Evolutionary conservation across 2,113 vertebrate genomes (phyloP), one percentile per base, ranked within the genome.

Genomic region (Epinephelus moara): DNA sequence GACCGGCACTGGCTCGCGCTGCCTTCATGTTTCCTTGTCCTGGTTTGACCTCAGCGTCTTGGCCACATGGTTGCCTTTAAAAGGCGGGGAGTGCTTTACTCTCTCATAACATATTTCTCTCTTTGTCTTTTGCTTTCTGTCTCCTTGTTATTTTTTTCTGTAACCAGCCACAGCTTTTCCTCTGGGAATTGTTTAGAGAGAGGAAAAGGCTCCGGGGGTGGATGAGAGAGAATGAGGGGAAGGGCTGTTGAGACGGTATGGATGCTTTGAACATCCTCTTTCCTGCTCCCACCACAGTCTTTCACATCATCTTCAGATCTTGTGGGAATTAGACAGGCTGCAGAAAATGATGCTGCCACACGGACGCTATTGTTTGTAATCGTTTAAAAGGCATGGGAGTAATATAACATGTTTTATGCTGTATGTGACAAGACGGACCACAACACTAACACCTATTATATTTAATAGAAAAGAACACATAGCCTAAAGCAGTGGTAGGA

Each of bases 41-140:
- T 88, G 69, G 79, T 59, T 40, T 93, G 94, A 94, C 92, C 94
- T 89, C 86, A 59, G 74, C 37, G 23, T 87, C 81, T 82, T 84
- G 78, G 80, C 84, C 88, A 89, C 90, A 89, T 88, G 85, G 78
- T 84, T 70, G 72, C 78, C 71, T 93, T 89, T 85, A 88, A 83
- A 88, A 71, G 21, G 56, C 33, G 78, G 18, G 53, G 56, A 82
- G 61, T 71, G 23, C 50, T 59, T 76, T 52, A 78, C 53, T 72
- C 68, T 63, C 63, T 61, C 70, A 23, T 75, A 67, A 73, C 59
- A 50, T 56, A 27, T 80, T 78, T 78, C 67, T 79, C 25, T 80
- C 53, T 76, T 64, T 87, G 71, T 60, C 67, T 75, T 70, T 70
- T 63, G 67, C 64, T 55, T 73, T 80, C 55, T 80, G 27, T 78